Evolutionary conservation across 1,140 invertebrate genomes (phyloP), one percentile per base, ranked within the genome.

Genomic region (Drosophila bipectinata): DNA sequence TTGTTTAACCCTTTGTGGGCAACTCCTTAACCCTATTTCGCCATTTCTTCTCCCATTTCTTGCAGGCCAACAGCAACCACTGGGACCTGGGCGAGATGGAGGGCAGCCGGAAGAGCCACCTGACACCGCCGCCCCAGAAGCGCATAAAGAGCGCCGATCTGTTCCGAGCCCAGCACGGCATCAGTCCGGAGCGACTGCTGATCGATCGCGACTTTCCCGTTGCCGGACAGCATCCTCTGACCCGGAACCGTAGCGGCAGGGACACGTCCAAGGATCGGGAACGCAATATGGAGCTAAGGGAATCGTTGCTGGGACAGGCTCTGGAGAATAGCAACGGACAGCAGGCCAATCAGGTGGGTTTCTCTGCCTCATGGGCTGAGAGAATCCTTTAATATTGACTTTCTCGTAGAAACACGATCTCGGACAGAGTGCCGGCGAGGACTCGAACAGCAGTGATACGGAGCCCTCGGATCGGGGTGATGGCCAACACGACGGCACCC

Each of bases 361-460:
- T 3, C 15, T 8, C 7, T 1, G 9, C 1, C 15, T 32, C 3
- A 4, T 28, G 6, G 26, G 5, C 26, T 28, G 5, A 6, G 4
- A 28, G 26, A 28, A 28, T 28, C 26, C 26, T 28, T 28, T 28
- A 28, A 28, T 6, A 5, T 21, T 21, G 9, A 14, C 28, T 30
- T 14, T n/a, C 1, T 12, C 1, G 0, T 21, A 88, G 83, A 88
- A 88, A 74, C 83, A 88, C 34, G 83, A 88, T 55, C 79, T 88
- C 10, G 94, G 94, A 8, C 95, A 95, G 88, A 96, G 95, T 47
- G 96, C 95, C 8, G 95, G 96, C 26, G 96, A 97, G 78, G 96
- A 97, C 64, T 96, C 95, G 48, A 95, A 94, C 75, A 93, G 92
- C 63, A 93, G 93, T 73, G 95, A 95, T 79, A 95, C 94, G 10